Evolutionary conservation across 2,888 invertebrate species (phyloP).

Genomic region (Himalopsyche tibetana): DNA sequence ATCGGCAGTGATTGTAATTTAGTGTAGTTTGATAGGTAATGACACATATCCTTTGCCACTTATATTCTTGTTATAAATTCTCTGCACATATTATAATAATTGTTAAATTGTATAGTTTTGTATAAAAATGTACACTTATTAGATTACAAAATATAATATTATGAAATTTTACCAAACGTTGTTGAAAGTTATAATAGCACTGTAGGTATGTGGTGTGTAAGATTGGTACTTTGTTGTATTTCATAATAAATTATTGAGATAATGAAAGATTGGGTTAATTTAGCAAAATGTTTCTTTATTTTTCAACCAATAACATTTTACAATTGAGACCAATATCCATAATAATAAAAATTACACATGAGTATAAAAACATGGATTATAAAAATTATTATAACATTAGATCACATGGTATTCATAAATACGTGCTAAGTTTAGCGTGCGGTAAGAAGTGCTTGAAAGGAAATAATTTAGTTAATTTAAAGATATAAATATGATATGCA

Average conservation of each 20-base stretch:
- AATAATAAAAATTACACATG: slow-evolving; percentile 46
- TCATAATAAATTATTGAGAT: not conserved
- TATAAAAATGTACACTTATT: too few species aligned
- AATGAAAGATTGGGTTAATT: not conserved
- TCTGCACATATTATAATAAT: too few species aligned
- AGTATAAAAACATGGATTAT: slow-evolving; percentile 48
- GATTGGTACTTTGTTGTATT: too few species aligned
- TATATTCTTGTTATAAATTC: too few species aligned
- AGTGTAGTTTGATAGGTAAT: too few species aligned
- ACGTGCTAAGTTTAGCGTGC: slow-evolving; percentile 48
- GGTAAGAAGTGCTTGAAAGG: slow-evolving; percentile 37
- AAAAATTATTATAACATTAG: slow-evolving; percentile 50
- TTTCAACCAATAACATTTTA: slow-evolving; percentile 51
- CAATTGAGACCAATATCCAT: slow-evolving; percentile 52
- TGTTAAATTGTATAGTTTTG: too few species aligned
- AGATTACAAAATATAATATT: too few species aligned
- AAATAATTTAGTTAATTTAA: slow-evolving; percentile 35
- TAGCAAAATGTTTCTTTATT: slow-evolving; percentile 54
- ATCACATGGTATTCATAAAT: slow-evolving; percentile 54
- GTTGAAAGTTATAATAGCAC: too few species aligned
- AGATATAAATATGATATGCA: slow-evolving; percentile 13
- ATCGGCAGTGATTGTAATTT: too few species aligned
- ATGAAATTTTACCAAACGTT: too few species aligned
- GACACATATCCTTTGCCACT: too few species aligned
- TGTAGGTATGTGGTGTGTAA: too few species aligned